Evolutionary conservation across 2,113 vertebrate genomes (phyloP).

Genomic region (Tonatia bakeri): DNA sequence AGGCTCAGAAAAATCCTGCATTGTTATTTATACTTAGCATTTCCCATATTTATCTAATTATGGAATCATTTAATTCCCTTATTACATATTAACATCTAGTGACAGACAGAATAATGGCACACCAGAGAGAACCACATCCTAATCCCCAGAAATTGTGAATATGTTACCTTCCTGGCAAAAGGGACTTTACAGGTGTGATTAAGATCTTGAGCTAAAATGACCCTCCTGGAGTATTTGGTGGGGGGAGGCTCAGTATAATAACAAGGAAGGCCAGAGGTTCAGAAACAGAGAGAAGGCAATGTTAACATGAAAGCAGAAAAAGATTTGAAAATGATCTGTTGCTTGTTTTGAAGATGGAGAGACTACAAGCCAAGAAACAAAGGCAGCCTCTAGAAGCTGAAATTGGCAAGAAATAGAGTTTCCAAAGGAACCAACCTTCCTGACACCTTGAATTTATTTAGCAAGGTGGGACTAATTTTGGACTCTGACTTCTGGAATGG

Average conservation of each 20-base stretch:
- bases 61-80: not conserved
- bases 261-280: not conserved
- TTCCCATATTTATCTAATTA: not conserved
- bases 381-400: not conserved
- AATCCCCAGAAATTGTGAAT: too few species aligned
- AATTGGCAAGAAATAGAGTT: not conserved
- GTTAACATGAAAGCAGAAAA: not conserved
- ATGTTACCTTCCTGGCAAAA: too few species aligned
- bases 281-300: not conserved
- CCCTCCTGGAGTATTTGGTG: too few species aligned
- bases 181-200: too few species aligned
- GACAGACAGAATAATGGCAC: not conserved
- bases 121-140: not conserved
- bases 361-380: not conserved
- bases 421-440: not conserved
- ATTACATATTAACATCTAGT: not conserved
- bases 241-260: too few species aligned
- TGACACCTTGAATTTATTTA: not conserved
- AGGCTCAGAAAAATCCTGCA: not conserved
- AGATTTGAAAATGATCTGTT: not conserved
- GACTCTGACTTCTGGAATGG: not conserved
- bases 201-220: too few species aligned
- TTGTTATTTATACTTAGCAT: not conserved
- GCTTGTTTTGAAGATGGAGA: not conserved
- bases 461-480: not conserved